Base-by-base conservation (phyloP, 2,797 vertebrate species). In the Rhynchotus rufescens region DNA sequence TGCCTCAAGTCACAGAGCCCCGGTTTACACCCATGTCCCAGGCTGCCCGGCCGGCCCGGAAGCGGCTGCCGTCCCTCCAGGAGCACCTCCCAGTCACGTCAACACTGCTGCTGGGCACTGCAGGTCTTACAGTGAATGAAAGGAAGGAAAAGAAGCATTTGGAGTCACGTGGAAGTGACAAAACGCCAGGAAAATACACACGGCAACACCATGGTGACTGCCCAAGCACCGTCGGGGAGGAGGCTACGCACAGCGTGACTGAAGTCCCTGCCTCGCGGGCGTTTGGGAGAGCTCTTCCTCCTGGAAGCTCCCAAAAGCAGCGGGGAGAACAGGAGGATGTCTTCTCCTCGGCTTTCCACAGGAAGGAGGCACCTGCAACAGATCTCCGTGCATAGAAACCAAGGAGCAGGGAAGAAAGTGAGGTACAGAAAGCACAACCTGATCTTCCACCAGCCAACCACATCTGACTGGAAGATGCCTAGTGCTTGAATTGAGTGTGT, bases 71-170 rank as follows among this genome's bases (percentile, higher is more conserved):
- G 40, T 64, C 12, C 42, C 26, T 77, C 32, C 19, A 36, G 0
- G 0, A 79, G 72, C 74, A 72, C 51, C 73, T 80, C 74, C 80
- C 42, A 44, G 66, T 51, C 79, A 69, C 26, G 1, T 57, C 84
- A 90, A 7, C 76, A 62, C 25, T 84, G 86, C 82, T 86, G 78
- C 42, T 69, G 0, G 1, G 26, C 4, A 7, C 44, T 72, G 30
- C 56, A 4, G 65, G 28, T 25, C 42, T 92, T 42, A 57, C 44
- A 57, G 34, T 61, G 90, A 92, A 85, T 87, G 52, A 89, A 93
- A 90, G 95, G 90, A 94, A 92, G 81, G 91, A 92, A 94, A 88
- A 79, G 84, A 90, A 96, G 62, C 72, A 64, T 73, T 0, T 90
- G 45, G 76, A 93, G 66, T 85, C 90, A 90, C 4, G 5, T 76